Conservation (phyloP, 2,888 invertebrate genomes). For the Amphimallon solstitiale region DNA sequence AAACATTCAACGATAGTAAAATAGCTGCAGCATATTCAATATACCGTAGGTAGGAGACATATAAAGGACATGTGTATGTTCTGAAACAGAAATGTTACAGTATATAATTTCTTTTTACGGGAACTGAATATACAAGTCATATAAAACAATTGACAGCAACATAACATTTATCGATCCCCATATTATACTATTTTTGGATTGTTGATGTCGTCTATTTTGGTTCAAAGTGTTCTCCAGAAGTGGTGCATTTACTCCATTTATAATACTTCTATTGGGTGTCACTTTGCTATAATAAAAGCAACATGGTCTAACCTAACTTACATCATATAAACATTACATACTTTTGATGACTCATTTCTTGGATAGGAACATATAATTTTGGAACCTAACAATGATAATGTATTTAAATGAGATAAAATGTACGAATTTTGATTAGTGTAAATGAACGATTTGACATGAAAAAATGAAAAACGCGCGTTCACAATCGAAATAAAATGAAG, state of each 20-base stretch:
- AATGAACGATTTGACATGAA: conserved; percentile 18
- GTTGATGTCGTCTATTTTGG: conserved; percentile 52
- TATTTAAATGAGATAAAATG: conserved; percentile 2
- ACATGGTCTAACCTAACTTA: conserved; percentile 6
- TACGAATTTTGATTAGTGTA: conserved; percentile 6
- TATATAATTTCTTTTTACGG: neutral
- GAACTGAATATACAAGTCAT: conserved; percentile 70
- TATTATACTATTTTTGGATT: conserved; percentile 59
- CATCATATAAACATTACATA: neutral
- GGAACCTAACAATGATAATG: conserved; percentile 1
- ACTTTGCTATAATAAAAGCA: conserved; percentile 12
- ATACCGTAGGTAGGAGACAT: conserved; percentile 61
- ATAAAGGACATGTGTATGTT: conserved; percentile 63
- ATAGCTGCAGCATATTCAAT: conserved; percentile 62
- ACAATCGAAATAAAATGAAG: conserved; percentile 2
- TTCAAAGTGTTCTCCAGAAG: conserved; percentile 62
- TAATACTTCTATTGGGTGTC: conserved; percentile 37
- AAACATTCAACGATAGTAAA: conserved; percentile 64
- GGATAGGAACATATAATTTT: neutral
- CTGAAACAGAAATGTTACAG: conserved; percentile 54
- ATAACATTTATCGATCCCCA: conserved; percentile 71
- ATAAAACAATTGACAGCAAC: conserved; percentile 66
- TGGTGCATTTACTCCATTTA: conserved; percentile 53
- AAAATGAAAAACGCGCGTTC: conserved; percentile 11
- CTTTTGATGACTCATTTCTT: neutral